These are phyloP conservation scores for Trachops cirrhosus DNA, from an alignment of 2,797 vertebrate species.

Conservation along the genomic window DNA sequence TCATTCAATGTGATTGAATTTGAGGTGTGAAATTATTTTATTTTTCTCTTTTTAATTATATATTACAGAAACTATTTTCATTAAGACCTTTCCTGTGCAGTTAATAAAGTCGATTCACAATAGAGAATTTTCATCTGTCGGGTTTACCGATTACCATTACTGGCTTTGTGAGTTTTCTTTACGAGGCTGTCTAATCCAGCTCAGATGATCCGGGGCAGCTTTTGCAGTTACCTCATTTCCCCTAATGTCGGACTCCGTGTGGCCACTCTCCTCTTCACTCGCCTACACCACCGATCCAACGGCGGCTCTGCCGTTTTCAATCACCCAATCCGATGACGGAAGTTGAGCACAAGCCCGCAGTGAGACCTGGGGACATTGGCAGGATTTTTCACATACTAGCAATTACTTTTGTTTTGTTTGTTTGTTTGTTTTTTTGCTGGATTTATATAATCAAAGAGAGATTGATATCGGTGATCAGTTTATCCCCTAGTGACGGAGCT, in stretches of 20 bases:
- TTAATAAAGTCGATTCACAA: neutral
- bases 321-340: neutral
- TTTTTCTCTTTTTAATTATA: neutral
- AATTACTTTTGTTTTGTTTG: neutral
- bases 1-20: neutral
- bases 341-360: neutral
- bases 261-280: neutral
- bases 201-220: neutral
- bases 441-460: neutral
- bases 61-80: constrained; percentile 4
- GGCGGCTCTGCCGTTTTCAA: neutral
- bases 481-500: neutral
- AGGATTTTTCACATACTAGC: neutral
- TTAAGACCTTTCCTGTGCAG: neutral
- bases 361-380: neutral
- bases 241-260: neutral
- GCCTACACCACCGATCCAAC: rapidly evolving
- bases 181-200: neutral
- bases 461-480: neutral
- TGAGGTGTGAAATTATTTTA: neutral
- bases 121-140: neutral
- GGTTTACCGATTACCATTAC: neutral
- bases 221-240: neutral
- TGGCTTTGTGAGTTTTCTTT: neutral
- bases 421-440: neutral